Conservation (phyloP, 2,113 vertebrate species). For the Holacanthus passer region DNA sequence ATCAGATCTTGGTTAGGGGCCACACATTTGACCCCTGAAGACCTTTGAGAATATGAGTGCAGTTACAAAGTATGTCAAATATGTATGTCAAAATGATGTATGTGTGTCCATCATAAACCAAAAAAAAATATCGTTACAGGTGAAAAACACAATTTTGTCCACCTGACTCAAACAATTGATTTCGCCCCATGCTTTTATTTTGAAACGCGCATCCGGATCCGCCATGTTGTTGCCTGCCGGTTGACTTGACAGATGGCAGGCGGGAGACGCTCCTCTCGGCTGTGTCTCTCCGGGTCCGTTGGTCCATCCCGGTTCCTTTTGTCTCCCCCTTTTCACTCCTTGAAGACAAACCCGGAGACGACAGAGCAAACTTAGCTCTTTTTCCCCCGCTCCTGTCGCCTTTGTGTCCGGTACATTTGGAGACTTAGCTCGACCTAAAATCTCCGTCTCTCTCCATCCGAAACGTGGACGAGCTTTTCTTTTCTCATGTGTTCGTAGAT, state of each 20-base stretch:
- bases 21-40: neutral
- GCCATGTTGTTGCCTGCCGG: neutral
- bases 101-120: neutral
- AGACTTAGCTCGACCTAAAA: conserved; percentile 48
- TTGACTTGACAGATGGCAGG: conserved; percentile 83
- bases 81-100: no score
- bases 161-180: neutral
- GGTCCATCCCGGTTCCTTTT: conserved; percentile 77
- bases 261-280: conserved; percentile 75
- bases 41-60: no score
- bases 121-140: neutral
- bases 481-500: neutral
- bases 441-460: conserved; percentile 21
- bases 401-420: neutral
- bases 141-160: neutral
- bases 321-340: conserved; percentile 60
- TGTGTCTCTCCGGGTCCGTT: conserved; percentile 73
- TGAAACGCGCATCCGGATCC: conserved; percentile 45
- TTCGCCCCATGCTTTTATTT: conserved; percentile 37
- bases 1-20: neutral
- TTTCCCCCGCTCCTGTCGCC: neutral
- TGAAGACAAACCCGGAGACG: conserved; percentile 58
- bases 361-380: conserved; percentile 35
- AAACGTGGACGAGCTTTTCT: conserved; percentile 32
- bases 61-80: no score